Base-by-base conservation (phyloP, 2,888 invertebrate species). In the Prenolepis imparis region DNA sequence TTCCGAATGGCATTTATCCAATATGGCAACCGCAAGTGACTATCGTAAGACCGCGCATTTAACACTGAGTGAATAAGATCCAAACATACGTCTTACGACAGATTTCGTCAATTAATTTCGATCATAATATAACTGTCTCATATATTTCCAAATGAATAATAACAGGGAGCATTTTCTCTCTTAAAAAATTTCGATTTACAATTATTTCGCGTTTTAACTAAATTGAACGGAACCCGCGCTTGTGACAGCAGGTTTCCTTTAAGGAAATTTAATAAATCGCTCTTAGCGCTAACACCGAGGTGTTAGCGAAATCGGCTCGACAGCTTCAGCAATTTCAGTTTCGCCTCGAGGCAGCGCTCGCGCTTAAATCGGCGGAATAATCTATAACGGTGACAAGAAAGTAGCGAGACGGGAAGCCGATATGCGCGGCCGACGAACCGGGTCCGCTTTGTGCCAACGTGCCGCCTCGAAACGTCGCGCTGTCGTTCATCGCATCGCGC, bases 351-450 rank as follows among this genome's bases (percentile, higher is more conserved):
- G 55, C 24, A 41, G 3, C 5, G 32, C 21, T 18, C 6, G 32
- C 15, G 32, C 24, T 70, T 80, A 61, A 63, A 81, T 64, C 81
- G 81, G 66, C 48, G 81, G 84, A 83, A 88, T 88, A 88, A 88
- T 88, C 89, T 83, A 85, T 88, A 87, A 87, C 61, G 52, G 67
- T 70, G 72, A 77, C 86, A 86, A 89, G 81, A 83, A 88, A 89
- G 85, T 85, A 80, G 82, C 36, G 52, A 57, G 80, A 64, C 68
- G 70, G 75, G 74, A 88, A 82, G 68, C 83, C 64, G 89, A 84
- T 74, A 70, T 77, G 72, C 72, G 72, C 72, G 84, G 52, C 59
- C 82, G 73, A 74, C 66, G 64, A 75, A 74, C 66, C 66, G 21
- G 59, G 21, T 11, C n/a, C 61, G 89, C 87, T 85, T 88, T 84